Evolutionary conservation across 2,113 vertebrate species (phyloP), one percentile per base, ranked within the genome.

Genomic region (Eidolon helvum): DNA sequence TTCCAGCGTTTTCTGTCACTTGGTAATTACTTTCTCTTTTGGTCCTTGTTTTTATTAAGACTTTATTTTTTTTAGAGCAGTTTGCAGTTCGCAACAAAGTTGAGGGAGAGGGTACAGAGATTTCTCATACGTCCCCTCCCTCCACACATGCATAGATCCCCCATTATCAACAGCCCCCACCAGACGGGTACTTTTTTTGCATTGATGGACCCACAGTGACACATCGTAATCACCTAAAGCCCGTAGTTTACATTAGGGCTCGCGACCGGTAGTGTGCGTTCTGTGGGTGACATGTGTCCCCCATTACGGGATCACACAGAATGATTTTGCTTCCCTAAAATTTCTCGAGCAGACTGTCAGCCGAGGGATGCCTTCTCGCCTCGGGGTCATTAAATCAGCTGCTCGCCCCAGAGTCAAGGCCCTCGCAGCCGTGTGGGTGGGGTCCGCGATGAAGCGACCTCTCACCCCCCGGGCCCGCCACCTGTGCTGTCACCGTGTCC

Each of bases 391-490:
- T 40, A 24, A 38, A 10, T 33, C 15, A 21, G 30, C 15, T 10
- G 0, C n/a, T 69, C n/a, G 19, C 19, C 33, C 10, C 14, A 1
- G 3, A 28, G 61, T 53, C 68, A 48, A 38, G 71, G 22, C 55
- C 22, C 7, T 48, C 1, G 1, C 38, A 35, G 21, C 61, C n/a
- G 10, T 38, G n/a, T n/a, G 16, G 22, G 6, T 48, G 0, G n/a
- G n/a, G 88, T 38, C 35, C 11, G 53, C 11, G 30, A 16, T 4
- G 24, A 61, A 38, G 40, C 4, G 12, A 8, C 40, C 18, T 53
- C 1, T 10, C 26, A 9, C 7, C 30, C 24, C 19, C 28, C 26
- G 24, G 0, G 7, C 50, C 45, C 40, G 28, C 59, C 26, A 26
- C 43, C 61, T 38, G 1, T 33, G 30, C 53, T 4, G 30, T 48